Conservation (phyloP, 2,113 vertebrate genomes). For the Anolis carolinensis region DNA sequence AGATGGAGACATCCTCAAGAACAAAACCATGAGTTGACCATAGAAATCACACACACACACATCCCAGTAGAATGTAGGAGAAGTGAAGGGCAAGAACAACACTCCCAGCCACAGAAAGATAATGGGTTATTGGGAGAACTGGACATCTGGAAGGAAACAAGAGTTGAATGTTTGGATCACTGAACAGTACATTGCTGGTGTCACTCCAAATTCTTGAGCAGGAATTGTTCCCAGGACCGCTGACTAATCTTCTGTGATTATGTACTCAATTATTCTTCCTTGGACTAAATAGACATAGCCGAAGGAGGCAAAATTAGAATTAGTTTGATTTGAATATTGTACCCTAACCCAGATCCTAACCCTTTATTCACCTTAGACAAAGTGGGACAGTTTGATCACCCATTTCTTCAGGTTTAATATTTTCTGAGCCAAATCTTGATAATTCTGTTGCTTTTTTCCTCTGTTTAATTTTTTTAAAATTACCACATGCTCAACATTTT, state of each 20-base stretch:
- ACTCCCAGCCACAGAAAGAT: not conserved
- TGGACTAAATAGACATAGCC: not conserved
- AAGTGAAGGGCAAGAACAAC: too few relatives aligned
- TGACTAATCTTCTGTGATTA: not conserved
- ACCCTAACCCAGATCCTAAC: not conserved
- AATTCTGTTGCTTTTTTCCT: not conserved
- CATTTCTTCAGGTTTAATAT: not conserved
- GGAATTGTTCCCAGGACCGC: not conserved
- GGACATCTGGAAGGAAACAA: not conserved
- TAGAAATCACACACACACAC: not conserved
- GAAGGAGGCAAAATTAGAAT: slow-evolving; percentile 14
- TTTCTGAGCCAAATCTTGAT: slow-evolving; percentile 13
- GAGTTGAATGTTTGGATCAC: not conserved
- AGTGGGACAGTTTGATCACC: slow-evolving; percentile 5
- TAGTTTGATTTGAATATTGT: not conserved
- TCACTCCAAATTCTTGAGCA: not conserved
- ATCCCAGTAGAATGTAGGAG: too few relatives aligned
- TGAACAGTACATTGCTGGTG: not conserved
- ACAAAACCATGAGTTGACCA: not conserved
- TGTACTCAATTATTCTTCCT: not conserved
- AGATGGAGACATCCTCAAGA: not conserved
- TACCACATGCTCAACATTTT: slow-evolving; percentile 11
- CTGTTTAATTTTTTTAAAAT: not conserved
- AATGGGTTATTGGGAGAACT: not conserved
- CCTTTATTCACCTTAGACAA: not conserved